These are phyloP conservation scores for Turnix velox DNA, from an alignment of 2,113 vertebrate genomes.

Conservation along the genomic window DNA sequence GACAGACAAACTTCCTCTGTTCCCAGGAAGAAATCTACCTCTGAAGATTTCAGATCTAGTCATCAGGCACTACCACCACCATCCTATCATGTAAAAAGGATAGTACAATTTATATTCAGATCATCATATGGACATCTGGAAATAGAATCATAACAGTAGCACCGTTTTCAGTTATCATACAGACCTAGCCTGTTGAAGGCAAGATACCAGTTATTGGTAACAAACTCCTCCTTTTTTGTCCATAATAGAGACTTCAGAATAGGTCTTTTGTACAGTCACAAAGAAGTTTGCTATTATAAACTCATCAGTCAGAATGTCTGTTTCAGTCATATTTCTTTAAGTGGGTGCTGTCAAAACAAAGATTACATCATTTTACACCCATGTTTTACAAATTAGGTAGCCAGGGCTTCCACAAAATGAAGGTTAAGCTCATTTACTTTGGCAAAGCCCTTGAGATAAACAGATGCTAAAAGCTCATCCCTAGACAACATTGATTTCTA, in stretches of 20 bases:
- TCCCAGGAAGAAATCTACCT: background rate
- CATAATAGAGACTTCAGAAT: background rate
- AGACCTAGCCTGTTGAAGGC: background rate
- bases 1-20: background rate
- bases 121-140: background rate
- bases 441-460: background rate
- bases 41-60: background rate
- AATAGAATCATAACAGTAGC: background rate
- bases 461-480: background rate
- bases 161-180: background rate
- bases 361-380: background rate
- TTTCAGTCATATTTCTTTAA: background rate
- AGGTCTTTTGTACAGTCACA: background rate
- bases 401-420: background rate
- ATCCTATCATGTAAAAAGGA: background rate
- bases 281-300: background rate
- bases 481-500: background rate
- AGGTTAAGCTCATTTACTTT: background rate
- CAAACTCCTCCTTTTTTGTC: background rate
- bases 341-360: background rate
- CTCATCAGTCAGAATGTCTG: background rate
- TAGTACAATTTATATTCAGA: background rate
- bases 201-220: background rate
- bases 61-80: background rate
- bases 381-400: constrained; percentile 15